Percentiles rank a stretch among this genome's conserved stretches.
Conservation (phyloP, 2,113 vertebrate genomes). For the Nesoenas mayeri region DNA sequence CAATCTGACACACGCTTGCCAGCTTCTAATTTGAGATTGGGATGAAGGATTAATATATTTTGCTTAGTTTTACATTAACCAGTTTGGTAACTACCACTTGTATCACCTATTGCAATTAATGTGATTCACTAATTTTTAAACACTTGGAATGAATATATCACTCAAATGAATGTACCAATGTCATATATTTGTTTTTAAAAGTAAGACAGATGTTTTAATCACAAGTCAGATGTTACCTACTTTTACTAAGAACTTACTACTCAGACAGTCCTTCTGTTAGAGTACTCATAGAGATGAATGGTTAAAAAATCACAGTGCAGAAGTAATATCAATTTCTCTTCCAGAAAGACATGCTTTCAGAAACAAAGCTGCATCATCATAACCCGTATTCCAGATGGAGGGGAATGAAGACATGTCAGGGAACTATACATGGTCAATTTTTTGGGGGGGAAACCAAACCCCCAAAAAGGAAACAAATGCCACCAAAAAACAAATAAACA, state of each 20-base stretch:
- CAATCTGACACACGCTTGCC: fast-evolving
- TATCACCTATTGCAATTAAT: background rate
- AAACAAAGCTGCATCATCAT: background rate
- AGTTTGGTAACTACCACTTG: background rate
- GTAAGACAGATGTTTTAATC: background rate
- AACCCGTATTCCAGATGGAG: background rate
- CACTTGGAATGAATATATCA: background rate
- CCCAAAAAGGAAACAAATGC: fast-evolving
- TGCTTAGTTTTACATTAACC: background rate
- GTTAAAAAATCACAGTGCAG: background rate
- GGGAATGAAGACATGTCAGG: background rate
- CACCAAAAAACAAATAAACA: background rate
- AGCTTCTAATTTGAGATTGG: background rate
- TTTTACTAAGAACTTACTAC: background rate
- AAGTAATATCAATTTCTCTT: background rate
- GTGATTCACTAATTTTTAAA: background rate
- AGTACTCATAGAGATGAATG: fast-evolving
- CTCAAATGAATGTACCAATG: background rate
- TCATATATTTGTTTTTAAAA: background rate
- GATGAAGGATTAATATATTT: background rate
- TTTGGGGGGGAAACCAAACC: background rate
- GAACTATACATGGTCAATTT: fast-evolving
- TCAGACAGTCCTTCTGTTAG: background rate
- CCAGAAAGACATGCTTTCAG: background rate
- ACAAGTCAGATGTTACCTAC: background rate